Percentiles rank a stretch among this genome's conserved stretches.
phyloP scores from a whole-genome alignment of 2,797 vertebrate genomes.

The Lemur catta region DNA sequence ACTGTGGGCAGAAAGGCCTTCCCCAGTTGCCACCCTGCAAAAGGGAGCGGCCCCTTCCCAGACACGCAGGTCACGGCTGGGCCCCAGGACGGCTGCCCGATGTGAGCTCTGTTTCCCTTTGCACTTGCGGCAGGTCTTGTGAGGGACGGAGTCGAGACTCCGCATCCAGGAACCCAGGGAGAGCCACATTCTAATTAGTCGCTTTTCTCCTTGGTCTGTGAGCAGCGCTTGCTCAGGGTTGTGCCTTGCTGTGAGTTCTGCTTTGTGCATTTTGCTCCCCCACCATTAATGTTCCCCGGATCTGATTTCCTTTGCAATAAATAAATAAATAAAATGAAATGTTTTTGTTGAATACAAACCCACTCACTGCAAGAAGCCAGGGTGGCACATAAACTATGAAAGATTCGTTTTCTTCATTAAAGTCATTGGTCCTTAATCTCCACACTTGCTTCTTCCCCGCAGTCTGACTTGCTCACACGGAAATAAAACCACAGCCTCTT shows the following conservation, averaged over 20 bases:
- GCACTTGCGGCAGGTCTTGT: background rate
- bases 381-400: background rate
- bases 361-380: conserved; percentile 2
- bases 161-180: background rate
- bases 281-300: conserved; percentile 33
- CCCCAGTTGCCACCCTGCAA: background rate
- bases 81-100: background rate
- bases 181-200: background rate
- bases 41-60: background rate
- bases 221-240: background rate
- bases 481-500: conserved; percentile 43
- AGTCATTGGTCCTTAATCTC: conserved; percentile 16
- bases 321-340: conserved; percentile 62
- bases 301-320: conserved; percentile 51
- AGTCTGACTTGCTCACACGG: background rate
- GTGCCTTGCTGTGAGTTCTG: conserved; percentile 24
- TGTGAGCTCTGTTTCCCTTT: background rate
- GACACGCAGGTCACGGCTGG: background rate
- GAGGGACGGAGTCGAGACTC: background rate
- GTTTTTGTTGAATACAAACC: conserved; percentile 32
- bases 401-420: background rate
- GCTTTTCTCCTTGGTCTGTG: background rate
- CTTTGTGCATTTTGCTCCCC: background rate
- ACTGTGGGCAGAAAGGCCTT: background rate
- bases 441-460: conserved; percentile 8